Evolutionary conservation across 1,140 invertebrate genomes (phyloP), one percentile per base, ranked within the genome.

Genomic region (Apocrypta bakeri): DNA sequence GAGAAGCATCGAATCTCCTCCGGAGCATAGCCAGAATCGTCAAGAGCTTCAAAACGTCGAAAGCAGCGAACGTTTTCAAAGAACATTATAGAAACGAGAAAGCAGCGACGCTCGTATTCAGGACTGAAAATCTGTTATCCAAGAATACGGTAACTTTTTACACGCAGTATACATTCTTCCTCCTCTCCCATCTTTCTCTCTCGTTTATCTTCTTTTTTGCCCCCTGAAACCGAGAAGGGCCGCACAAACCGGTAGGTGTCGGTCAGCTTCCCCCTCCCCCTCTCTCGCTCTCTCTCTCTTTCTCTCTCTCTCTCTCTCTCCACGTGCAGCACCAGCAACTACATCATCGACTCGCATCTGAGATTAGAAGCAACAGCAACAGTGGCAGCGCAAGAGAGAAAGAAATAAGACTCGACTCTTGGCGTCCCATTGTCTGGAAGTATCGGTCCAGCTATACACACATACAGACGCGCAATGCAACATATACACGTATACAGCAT

Each of bases 361-460:
- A 69, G 72, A 74, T 66, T 73, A 81, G 79, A 71, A 56, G 12
- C 0, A 56, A 21, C 48, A n/a, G 42, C 14, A n/a, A n/a, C n/a
- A n/a, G 12, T 17, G 21, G 21, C 48, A 56, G 48, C 21, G 6
- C 33, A 37, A 37, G 78, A 83, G 83, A 64, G 80, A n/a, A n/a
- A 81, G 37, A 82, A 76, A 37, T 61, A 81, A 48, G 75, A 48
- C 48, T 56, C 56, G n/a, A 64, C 74, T 72, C 79, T 86, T 86
- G 89, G 88, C 89, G 89, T 89, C 89, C 87, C 86, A 90, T 90
- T 90, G 89, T 90, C 89, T 90, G 89, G 88, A 79, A 69, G 68
- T 8, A 66, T 27, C 71, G 71, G 37, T 84, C 76, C 82, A 77
- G 79, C 56, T 79, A 48, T 78, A 72, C 74, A 68, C 37, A 21